Base-by-base conservation (phyloP, 2,888 invertebrate species). In the Phyllotreta cruciferae region DNA sequence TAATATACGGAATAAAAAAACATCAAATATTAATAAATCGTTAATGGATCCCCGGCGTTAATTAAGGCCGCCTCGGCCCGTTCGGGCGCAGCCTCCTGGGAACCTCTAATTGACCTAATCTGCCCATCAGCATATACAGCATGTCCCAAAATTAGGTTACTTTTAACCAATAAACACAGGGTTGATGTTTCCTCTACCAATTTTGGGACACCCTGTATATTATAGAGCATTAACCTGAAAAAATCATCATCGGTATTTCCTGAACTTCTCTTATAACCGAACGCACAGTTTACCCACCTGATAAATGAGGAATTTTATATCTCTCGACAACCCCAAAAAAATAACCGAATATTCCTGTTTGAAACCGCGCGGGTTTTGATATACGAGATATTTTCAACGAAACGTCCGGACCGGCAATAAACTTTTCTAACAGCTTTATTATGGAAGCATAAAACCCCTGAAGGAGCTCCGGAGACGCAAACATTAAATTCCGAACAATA, bases 371-470 rank as follows among this genome's bases (percentile, higher is more conserved):
- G 14, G 11, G 36, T 14, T 54, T 54, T 66, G 66, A 66, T 67
- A 62, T 61, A 66, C 49, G 66, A 66, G 65, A 56, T 66, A 66
- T 66, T 62, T 68, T 37, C 53, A 60, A 50, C 50, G 56, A 62
- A 66, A 49, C 58, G 24, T 61, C 50, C 37, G 11, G 49, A 41
- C 54, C 55, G 4, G 61, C 37, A 56, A 66, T 70, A 67, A 70
- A 70, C 49, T 53, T 41, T 61, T 62, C 56, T 68, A 67, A 70
- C 68, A 56, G 57, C 64, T 67, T 67, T 68, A 70, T 70, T 68
- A 64, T 56, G 54, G 65, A 66, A 56, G 35, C 65, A 65, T 66
- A 67, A 60, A 69, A 67, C 66, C 60, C 67, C 67, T 64, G 64
- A 67, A 67, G 67, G 62, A 67, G 69, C 66, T 61, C 41, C 64